Conservation (phyloP, 1,140 invertebrate genomes). For the Stegodyphus mimosarum region DNA sequence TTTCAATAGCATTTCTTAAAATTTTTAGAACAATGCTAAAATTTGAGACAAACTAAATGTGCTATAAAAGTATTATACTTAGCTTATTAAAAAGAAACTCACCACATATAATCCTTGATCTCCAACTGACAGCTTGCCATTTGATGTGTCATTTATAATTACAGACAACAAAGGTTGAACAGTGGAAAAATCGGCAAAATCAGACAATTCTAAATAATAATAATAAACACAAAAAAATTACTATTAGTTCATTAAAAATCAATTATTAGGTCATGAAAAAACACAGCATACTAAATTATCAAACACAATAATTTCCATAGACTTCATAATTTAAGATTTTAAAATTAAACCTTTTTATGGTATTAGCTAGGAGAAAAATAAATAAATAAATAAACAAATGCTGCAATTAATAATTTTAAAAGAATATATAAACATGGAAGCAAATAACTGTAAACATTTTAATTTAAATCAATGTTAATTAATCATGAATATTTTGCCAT, state of each 20-base stretch:
- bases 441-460: no score
- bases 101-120: slow-evolving; percentile 83
- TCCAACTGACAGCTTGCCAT: slow-evolving; percentile 77
- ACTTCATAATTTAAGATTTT: no score
- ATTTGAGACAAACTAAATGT: no score
- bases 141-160: slow-evolving; percentile 79
- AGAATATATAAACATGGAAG: neutral
- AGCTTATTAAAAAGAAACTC: slow-evolving; percentile 66
- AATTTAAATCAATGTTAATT: no score
- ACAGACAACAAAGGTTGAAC: slow-evolving; percentile 80
- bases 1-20: no score
- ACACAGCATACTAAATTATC: no score
- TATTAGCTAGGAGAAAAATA: neutral
- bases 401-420: neutral
- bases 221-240: neutral
- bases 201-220: slow-evolving; percentile 65
- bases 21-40: no score
- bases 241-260: neutral
- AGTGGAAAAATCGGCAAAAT: slow-evolving; percentile 76
- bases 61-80: no score
- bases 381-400: slow-evolving; percentile 7
- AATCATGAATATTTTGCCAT: no score
- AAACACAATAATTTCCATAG: no score
- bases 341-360: no score
- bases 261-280: no score